Evolutionary conservation across 2,797 vertebrate species (phyloP).

Genomic region (Peromyscus nudipes): DNA sequence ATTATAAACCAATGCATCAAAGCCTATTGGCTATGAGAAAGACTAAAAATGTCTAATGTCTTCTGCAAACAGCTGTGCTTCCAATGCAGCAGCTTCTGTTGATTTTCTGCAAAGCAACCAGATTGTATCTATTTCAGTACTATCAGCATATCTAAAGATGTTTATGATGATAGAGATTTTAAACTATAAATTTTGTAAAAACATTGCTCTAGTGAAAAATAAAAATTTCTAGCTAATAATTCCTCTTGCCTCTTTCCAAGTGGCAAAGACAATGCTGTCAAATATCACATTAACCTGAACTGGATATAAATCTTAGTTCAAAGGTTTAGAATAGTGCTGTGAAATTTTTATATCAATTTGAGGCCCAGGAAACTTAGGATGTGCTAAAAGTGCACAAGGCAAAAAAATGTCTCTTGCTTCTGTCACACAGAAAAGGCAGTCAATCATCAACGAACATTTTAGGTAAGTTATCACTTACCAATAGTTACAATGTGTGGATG

Average conservation of each 20-base stretch:
- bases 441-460: neutral
- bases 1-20: conserved; percentile 79
- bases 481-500: neutral
- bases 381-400: neutral
- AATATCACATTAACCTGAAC: neutral
- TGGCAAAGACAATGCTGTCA: neutral
- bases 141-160: conserved; percentile 28
- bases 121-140: conserved; percentile 57
- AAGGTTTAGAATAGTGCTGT: neutral
- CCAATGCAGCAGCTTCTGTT: conserved; percentile 39
- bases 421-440: neutral
- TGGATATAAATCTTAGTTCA: neutral
- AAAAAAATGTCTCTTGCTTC: neutral
- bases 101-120: conserved; percentile 31
- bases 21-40: conserved; percentile 64
- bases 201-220: neutral
- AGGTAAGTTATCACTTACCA: neutral
- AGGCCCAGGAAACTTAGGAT: conserved; percentile 2
- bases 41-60: conserved; percentile 54
- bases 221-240: conserved; percentile 24
- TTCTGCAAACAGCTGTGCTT: conserved; percentile 63
- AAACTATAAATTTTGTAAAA: conserved; percentile 24
- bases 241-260: neutral
- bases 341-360: neutral
- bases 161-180: conserved; percentile 19